Base-by-base conservation (phyloP, 2,888 invertebrate genomes). In the Blomia tropicalis region DNA sequence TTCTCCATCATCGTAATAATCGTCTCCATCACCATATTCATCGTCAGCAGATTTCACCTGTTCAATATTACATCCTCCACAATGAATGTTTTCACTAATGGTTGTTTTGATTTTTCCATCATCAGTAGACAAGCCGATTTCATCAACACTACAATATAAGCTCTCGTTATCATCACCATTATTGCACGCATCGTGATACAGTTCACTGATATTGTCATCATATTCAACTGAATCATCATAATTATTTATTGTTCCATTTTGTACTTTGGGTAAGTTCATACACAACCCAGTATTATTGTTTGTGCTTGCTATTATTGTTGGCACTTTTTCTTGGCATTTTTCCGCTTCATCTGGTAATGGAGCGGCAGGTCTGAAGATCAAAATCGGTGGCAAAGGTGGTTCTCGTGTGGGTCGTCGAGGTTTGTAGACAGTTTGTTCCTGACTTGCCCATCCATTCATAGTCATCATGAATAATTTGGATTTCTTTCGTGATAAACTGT, bases 131-230 rank as follows among this genome's bases (percentile, higher is more conserved):
- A 19, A 27, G 31, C 17, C 7, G 19, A 17, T 32, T 25, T 56
- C 62, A 17, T 62, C 62, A 25, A 62, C 58, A 58, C 58, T 62
- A n/a, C 58, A 62, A 51, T 62, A 62, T 22, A 62, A 36, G 29
- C 31, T 41, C 23, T 62, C 62, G 41, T 19, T 14, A 11, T 19
- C 2, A 19, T 56, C 56, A 36, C 14, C 17, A 36, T 19, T 11
- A 27, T 43, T 17, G 3, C 11, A 51, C 7, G 62, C 32, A 58
- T 62, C 62, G 23, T 62, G 56, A n/a, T 62, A 62, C 14, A 62
- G 31, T 51, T 62, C 62, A 22, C 58, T 58, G 4, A 41, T 32
- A 32, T 25, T 51, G 22, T 36, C 27, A 31, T 19, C 51, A 14
- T 47, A 7, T 11, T 47, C 22, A 11, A 25, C 7, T 11, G 7